Base-by-base conservation (phyloP, 2,888 invertebrate species). In the Drosophila atripex region DNA sequence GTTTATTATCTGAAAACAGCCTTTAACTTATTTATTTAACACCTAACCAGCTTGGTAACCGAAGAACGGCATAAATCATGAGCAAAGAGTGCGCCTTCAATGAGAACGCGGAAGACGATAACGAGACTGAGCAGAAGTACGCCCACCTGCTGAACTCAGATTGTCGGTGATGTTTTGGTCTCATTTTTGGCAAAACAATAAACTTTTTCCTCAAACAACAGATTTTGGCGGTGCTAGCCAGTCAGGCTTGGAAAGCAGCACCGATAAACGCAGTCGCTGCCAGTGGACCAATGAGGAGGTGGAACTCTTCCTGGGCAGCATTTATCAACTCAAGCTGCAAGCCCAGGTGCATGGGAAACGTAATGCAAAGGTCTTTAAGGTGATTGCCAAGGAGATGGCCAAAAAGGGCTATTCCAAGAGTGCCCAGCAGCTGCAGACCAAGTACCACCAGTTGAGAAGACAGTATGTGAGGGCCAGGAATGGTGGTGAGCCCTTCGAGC, bases 291-390 rank as follows among this genome's bases (percentile, higher is more conserved):
- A 70, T 0, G 80, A 57, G 0, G 86, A 80, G 32, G 69, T 86
- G 2, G 60, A 73, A 4, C 18, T 49, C 1, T 77, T 86, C 3
- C 52, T 86, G 5, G 47, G 63, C 8, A 63, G 75, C 5, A 70
- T 80, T 0, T 71, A 21, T 8, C 51, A 16, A 1, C 47, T 63
- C 1, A 86, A 84, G 23, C 49, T 80, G 52, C 73, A 86, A 39
- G 3, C 47, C 5, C 59, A 65, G 2, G 41, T 80, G 49, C 49
- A 57, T 18, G 59, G 63, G 6, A 60, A 58, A 0, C 51, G 70
- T 1, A 80, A 84, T 51, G 73, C 64, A 9, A 86, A 77, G 23
- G 84, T 76, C 4, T 86, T 84, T 9, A 75, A 63, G 41, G 28
- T 77, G 1, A 43, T 80, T 5, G 43, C 80, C 14, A 45, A 59